A percentile compares a stretch with the other conserved stretches of the same genome.
phyloP scores from a whole-genome alignment of 2,797 vertebrate species.

The Lindbergichthys nudifrons region DNA sequence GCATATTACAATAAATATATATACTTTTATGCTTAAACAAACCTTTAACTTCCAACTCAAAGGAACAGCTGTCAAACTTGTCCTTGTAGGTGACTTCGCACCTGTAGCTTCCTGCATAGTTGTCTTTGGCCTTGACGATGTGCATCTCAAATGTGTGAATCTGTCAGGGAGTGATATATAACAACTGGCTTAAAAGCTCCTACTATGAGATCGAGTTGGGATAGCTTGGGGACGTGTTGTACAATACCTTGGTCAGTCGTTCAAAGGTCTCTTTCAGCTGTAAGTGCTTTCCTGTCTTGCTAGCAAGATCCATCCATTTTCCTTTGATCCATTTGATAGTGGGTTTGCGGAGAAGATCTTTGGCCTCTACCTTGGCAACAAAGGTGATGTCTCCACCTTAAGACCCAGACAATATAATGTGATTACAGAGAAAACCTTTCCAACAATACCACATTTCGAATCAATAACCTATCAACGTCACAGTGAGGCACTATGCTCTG shows the following conservation, averaged over 20 bases:
- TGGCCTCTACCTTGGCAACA: slow-evolving; percentile 95
- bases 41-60: slow-evolving; percentile 97
- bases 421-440: slow-evolving; percentile 2
- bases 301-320: slow-evolving; percentile 99
- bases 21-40: slow-evolving; percentile 60
- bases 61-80: slow-evolving; percentile 97
- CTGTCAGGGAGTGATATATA: slow-evolving; percentile 73
- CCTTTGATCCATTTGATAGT: slow-evolving; percentile 98
- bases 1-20: not conserved
- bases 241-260: slow-evolving; percentile 89
- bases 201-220: not conserved
- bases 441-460: not conserved
- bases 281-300: slow-evolving; percentile 97
- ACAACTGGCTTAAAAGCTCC: slow-evolving; percentile 1
- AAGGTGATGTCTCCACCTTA: slow-evolving; percentile 95
- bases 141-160: slow-evolving; percentile 98
- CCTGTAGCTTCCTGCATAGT: slow-evolving; percentile 96
- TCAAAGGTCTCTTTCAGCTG: slow-evolving; percentile 98
- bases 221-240: not conserved
- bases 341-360: slow-evolving; percentile 97
- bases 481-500: not conserved
- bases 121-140: slow-evolving; percentile 98
- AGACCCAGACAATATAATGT: slow-evolving; percentile 27
- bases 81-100: slow-evolving; percentile 98
- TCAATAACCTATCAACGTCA: not conserved